Conservation (phyloP, 2,113 vertebrate genomes). For the western clawed frog (Xenopus tropicalis) region DNA sequence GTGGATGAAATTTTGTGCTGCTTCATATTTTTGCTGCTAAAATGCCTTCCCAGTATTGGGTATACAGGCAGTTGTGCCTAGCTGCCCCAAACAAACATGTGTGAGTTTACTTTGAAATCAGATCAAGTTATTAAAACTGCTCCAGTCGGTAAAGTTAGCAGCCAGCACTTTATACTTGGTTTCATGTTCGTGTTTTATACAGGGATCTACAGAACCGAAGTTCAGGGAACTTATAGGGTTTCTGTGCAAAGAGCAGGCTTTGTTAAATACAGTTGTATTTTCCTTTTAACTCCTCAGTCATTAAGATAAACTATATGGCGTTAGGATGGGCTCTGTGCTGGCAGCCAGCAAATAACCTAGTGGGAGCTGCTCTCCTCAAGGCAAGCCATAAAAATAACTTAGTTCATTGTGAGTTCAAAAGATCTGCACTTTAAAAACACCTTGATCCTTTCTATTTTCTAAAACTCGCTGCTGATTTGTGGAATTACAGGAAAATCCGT, state of each 20-base stretch:
- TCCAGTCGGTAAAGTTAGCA: neutral
- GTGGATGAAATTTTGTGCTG: neutral
- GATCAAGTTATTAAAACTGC: neutral
- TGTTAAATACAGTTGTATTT: constrained; percentile 11
- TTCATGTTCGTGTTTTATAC: too few relatives aligned
- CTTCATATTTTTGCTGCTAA: neutral
- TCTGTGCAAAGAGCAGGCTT: constrained; percentile 7
- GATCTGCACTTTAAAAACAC: constrained; percentile 55
- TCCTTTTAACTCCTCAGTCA: constrained; percentile 51
- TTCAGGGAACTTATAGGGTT: neutral
- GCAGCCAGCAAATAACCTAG: constrained; percentile 62
- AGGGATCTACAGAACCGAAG: neutral
- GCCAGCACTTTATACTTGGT: too few relatives aligned
- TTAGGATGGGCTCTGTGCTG: constrained; percentile 55
- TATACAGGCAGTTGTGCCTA: neutral
- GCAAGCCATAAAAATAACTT: constrained; percentile 65
- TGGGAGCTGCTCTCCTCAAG: constrained; percentile 62
- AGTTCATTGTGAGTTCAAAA: constrained; percentile 65
- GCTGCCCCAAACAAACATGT: neutral
- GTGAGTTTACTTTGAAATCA: neutral
- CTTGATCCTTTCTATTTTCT: constrained; percentile 53
- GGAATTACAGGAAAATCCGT: constrained; percentile 14
- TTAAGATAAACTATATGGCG: constrained; percentile 57
- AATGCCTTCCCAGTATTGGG: too few relatives aligned
- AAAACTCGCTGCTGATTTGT: constrained; percentile 13